phyloP scores from a whole-genome alignment of 2,888 invertebrate genomes.

The Hybos culiciformis region DNA sequence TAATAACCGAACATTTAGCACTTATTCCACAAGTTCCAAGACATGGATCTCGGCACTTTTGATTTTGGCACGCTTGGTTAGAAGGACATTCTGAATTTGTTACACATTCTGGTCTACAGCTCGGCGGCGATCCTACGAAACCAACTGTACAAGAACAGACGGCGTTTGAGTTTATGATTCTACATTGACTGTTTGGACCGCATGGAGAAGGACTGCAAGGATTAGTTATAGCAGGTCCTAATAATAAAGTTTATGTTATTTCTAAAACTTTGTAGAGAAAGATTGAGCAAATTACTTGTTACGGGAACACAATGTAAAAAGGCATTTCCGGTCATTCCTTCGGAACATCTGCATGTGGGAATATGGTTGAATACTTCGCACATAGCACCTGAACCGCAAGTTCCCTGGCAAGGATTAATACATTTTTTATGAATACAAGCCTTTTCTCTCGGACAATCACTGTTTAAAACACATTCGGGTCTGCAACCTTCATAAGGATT shows the following conservation, averaged over 20 bases:
- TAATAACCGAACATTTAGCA: slow-evolving; percentile 64
- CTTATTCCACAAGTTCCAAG: slow-evolving; percentile 65
- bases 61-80: slow-evolving; percentile 61
- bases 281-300: slow-evolving; percentile 15
- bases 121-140: slow-evolving; percentile 66
- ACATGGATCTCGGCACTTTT: slow-evolving; percentile 75
- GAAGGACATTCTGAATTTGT: slow-evolving; percentile 64
- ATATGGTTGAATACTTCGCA: slow-evolving; percentile 66
- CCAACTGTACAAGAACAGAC: slow-evolving; percentile 61
- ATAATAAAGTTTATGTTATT: slow-evolving; percentile 3
- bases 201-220: slow-evolving; percentile 66
- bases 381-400: slow-evolving; percentile 60
- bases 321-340: slow-evolving; percentile 61
- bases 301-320: slow-evolving; percentile 42
- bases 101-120: slow-evolving; percentile 70
- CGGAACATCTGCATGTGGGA: slow-evolving; percentile 59
- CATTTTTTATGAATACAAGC: slow-evolving; percentile 64
- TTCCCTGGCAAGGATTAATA: slow-evolving; percentile 61
- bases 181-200: slow-evolving; percentile 61
- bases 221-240: slow-evolving; percentile 38
- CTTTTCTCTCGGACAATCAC: slow-evolving; percentile 53
- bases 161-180: slow-evolving; percentile 53
- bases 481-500: slow-evolving; percentile 64
- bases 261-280: not conserved
- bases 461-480: slow-evolving; percentile 64